These are phyloP conservation scores for Ladona fulva DNA, from an alignment of 1,140 invertebrate genomes.

Conservation along the genomic window DNA sequence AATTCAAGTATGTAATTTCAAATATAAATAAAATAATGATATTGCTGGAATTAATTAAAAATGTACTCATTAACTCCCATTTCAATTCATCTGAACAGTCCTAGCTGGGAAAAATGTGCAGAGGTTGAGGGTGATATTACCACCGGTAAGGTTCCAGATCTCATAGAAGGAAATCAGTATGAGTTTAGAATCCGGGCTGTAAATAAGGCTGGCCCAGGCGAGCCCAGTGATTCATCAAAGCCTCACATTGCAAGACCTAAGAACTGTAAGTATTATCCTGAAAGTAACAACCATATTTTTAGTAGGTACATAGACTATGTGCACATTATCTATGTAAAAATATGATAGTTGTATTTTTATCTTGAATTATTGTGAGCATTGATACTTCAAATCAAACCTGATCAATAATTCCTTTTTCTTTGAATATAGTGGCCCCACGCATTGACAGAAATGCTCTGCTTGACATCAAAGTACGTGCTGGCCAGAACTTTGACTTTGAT, in stretches of 20 bases:
- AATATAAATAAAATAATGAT: background rate
- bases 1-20: slow-evolving; percentile 45
- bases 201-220: slow-evolving; percentile 88
- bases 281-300: slow-evolving; percentile 9
- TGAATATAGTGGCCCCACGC: slow-evolving; percentile 63
- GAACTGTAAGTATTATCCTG: slow-evolving; percentile 51
- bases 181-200: slow-evolving; percentile 91
- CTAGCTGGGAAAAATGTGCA: slow-evolving; percentile 79
- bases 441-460: slow-evolving; percentile 89
- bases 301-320: background rate
- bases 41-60: background rate
- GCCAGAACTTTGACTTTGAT: slow-evolving; percentile 86
- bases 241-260: slow-evolving; percentile 85
- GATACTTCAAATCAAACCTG: background rate
- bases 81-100: slow-evolving; percentile 36
- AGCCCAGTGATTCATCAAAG: slow-evolving; percentile 79
- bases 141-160: slow-evolving; percentile 70
- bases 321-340: no score
- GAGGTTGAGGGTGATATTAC: slow-evolving; percentile 76
- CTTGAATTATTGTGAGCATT: background rate
- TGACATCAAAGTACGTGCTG: slow-evolving; percentile 86
- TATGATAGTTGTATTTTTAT: background rate
- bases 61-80: background rate
- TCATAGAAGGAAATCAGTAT: slow-evolving; percentile 84
- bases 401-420: slow-evolving; percentile 18